Percentiles rank a stretch among this genome's conserved stretches.
Evolutionary conservation across 2,113 vertebrate genomes (phyloP).

Genomic region (Pedetes capensis): DNA sequence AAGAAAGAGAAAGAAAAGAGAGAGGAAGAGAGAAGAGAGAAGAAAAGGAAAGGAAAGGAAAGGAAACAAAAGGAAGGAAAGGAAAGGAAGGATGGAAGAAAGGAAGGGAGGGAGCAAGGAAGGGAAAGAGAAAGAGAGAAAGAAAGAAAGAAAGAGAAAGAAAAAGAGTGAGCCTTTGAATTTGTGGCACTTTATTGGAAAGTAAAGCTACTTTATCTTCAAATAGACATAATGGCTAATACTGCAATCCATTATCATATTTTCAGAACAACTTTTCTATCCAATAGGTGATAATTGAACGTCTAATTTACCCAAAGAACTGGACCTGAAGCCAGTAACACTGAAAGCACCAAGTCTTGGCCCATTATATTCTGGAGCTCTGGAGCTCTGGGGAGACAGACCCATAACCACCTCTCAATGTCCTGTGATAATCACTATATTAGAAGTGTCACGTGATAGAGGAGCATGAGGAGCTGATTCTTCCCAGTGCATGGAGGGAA

Average conservation of each 20-base stretch:
- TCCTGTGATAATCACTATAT: neutral
- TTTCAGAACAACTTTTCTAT: neutral
- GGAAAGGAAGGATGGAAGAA: no score
- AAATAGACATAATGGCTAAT: neutral
- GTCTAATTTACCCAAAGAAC: neutral
- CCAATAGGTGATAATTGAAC: neutral
- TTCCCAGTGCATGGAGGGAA: neutral
- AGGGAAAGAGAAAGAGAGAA: no score
- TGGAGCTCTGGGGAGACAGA: neutral
- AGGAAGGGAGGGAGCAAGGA: no score
- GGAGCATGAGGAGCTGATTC: accelerated
- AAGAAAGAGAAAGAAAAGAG: no score
- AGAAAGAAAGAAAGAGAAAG: no score
- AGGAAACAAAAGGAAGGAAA: no score
- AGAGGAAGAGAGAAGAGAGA: no score
- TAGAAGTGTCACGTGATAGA: neutral
- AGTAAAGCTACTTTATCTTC: neutral
- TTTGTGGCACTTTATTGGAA: neutral
- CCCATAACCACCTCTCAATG: neutral
- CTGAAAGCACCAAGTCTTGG: neutral
- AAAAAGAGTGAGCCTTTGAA: no score
- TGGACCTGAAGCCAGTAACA: neutral
- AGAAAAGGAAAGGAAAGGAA: no score
- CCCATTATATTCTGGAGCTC: neutral
- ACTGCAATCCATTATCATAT: neutral